These are phyloP conservation scores for Campylomormyrus numenius DNA, from an alignment of 2,113 vertebrate genomes.

Conservation along the genomic window DNA sequence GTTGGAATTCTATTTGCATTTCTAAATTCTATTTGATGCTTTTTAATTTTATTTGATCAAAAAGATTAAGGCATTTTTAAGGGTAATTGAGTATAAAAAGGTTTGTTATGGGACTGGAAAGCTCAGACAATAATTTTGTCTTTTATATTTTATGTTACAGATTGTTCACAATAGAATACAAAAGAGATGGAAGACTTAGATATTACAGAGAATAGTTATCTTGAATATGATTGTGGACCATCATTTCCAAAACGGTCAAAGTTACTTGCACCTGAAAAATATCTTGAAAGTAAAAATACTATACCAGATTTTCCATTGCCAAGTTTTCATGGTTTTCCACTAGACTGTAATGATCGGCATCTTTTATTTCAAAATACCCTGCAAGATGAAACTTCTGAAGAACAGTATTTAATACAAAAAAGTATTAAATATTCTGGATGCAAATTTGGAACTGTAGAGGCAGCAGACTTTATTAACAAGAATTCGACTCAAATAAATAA, in stretches of 20 bases:
- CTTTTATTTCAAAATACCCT: not conserved
- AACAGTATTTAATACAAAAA: constrained; percentile 10
- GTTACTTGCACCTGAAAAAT: not conserved
- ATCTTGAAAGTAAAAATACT: constrained; percentile 6
- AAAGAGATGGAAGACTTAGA: constrained; percentile 36
- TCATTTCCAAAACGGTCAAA: constrained; percentile 38
- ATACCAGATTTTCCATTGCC: constrained; percentile 14
- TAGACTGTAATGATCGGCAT: not conserved
- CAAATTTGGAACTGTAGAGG: constrained; percentile 2
- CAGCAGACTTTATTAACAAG: not conserved
- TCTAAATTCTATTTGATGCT: not conserved
- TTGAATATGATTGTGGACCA: constrained; percentile 19
- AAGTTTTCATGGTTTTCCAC: constrained; percentile 19
- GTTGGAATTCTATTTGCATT: not conserved
- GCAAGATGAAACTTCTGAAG: not conserved
- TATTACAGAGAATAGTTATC: constrained; percentile 6
- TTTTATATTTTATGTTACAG: constrained; percentile 22
- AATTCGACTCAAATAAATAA: not conserved
- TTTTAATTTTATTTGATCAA: not conserved
- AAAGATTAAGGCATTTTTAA: not conserved
- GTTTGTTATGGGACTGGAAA: not conserved
- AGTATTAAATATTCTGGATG: constrained; percentile 14
- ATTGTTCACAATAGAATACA: not conserved
- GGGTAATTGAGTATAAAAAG: not conserved
- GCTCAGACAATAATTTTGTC: not conserved